Conservation (phyloP, 2,888 invertebrate species). For the Caradrina clavipalpis region DNA sequence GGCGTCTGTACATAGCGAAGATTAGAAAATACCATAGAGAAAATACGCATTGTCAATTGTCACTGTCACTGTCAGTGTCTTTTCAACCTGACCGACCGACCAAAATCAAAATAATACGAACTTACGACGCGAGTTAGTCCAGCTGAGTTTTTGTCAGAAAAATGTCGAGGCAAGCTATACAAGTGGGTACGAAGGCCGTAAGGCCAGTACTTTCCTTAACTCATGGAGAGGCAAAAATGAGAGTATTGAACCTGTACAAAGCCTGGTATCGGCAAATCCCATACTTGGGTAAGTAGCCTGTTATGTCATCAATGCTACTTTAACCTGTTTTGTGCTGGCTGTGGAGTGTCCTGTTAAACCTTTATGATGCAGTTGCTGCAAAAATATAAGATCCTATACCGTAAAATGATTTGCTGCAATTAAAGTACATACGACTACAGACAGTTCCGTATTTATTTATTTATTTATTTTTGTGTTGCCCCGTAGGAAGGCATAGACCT, state of each 20-base stretch:
- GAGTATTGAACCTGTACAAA: constrained; percentile 97
- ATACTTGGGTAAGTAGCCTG: constrained; percentile 93
- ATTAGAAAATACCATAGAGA: no score
- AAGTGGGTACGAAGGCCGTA: constrained; percentile 92
- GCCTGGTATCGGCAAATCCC: constrained; percentile 98
- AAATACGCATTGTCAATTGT: no score
- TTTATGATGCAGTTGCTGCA: neutral
- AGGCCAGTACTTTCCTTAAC: constrained; percentile 96
- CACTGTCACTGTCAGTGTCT: neutral
- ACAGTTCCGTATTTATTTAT: neutral
- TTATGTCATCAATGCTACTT: constrained; percentile 83
- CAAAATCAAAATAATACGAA: constrained; percentile 48
- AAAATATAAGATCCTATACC: neutral
- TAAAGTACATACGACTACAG: neutral
- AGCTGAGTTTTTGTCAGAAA: constrained; percentile 20
- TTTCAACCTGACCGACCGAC: constrained; percentile 4
- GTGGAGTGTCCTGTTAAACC: neutral
- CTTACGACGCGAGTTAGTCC: constrained; percentile 20
- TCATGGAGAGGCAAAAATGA: constrained; percentile 94
- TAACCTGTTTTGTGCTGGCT: constrained; percentile 3
- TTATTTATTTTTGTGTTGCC: neutral
- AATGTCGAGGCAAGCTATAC: constrained; percentile 84
- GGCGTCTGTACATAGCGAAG: no score
- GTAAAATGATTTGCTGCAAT: neutral
- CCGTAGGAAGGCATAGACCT: no score